phyloP scores from a whole-genome alignment of 2,888 invertebrate genomes.

The Diarsia dahlii region DNA sequence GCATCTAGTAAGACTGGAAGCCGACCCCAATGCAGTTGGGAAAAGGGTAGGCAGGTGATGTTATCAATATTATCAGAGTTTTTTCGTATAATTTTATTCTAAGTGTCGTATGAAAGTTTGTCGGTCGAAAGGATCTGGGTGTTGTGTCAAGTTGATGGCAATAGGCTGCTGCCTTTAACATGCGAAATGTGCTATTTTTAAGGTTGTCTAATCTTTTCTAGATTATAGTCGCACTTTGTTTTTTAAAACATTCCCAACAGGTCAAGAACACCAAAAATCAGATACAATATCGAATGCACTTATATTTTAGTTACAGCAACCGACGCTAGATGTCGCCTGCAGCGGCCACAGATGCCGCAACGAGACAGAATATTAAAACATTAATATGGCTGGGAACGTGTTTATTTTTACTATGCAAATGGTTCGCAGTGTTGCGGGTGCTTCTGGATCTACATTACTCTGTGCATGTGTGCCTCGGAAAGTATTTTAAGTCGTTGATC shows the following conservation, averaged over 20 bases:
- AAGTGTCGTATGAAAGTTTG: no score
- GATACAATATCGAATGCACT: constrained; percentile 41
- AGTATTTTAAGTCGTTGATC: background rate
- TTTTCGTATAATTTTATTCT: no score
- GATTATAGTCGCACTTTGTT: no score
- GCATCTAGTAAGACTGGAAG: no score
- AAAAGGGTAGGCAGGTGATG: no score
- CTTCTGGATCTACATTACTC: constrained; percentile 27
- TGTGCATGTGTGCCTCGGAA: constrained; percentile 15
- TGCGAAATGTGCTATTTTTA: no score
- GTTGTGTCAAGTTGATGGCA: no score
- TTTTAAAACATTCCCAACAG: background rate
- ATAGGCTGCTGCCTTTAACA: no score
- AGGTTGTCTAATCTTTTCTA: no score
- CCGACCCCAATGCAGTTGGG: no score
- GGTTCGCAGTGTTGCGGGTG: constrained; percentile 24
- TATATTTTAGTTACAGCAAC: constrained; percentile 51
- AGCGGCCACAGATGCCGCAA: constrained; percentile 60
- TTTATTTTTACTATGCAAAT: constrained; percentile 60
- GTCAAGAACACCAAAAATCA: constrained; percentile 11
- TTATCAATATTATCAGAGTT: no score
- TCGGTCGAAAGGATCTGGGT: no score
- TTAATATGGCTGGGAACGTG: constrained; percentile 57
- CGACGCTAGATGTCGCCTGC: constrained; percentile 54
- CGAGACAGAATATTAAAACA: constrained; percentile 62